phyloP scores from a whole-genome alignment of 2,888 invertebrate genomes.

The Gerris lacustris region DNA sequence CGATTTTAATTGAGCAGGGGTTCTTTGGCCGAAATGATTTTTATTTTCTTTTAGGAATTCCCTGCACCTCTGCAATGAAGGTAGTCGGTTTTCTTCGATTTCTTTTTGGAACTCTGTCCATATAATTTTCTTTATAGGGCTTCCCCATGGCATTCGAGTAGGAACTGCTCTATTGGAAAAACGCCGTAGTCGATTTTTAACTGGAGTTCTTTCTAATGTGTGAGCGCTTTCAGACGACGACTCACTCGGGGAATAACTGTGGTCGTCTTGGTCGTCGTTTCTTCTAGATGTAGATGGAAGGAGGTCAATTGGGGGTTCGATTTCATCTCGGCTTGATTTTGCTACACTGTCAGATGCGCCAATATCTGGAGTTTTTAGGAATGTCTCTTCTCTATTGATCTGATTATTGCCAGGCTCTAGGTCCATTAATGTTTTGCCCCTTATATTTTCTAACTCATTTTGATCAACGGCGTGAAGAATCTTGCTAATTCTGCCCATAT shows the following conservation, averaged over 20 bases:
- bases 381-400: neutral
- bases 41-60: neutral
- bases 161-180: neutral
- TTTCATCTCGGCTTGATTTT: neutral
- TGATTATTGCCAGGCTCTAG: neutral
- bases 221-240: neutral
- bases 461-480: constrained; percentile 14
- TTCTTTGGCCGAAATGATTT: neutral
- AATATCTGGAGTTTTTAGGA: neutral
- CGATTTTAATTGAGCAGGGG: neutral
- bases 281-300: neutral
- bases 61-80: neutral
- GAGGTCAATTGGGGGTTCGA: neutral
- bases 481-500: constrained; percentile 17
- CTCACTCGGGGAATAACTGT: neutral
- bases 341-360: neutral
- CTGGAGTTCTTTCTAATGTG: neutral
- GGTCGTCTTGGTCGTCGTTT: neutral
- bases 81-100: neutral
- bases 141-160: neutral
- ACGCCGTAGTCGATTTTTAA: neutral
- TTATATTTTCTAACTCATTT: neutral
- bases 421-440: neutral
- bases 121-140: neutral
- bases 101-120: neutral